These are phyloP conservation scores for Copidosoma aretas DNA, from an alignment of 2,888 invertebrate species.

Conservation along the genomic window DNA sequence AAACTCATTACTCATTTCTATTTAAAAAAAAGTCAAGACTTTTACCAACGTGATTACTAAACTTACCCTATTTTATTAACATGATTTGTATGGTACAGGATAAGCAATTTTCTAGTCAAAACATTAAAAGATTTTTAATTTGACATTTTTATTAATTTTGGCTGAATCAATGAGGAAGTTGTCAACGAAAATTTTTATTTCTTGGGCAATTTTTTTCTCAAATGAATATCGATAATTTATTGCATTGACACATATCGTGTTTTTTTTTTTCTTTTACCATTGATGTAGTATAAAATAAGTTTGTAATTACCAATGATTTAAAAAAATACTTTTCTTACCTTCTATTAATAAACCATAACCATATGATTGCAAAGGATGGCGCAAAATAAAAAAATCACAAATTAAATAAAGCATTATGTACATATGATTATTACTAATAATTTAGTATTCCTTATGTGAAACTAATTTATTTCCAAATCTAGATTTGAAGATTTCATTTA, in stretches of 20 bases:
- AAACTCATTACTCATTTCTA: conserved; percentile 16
- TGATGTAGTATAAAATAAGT: not conserved
- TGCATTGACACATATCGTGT: no score
- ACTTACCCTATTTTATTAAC: conserved; percentile 41
- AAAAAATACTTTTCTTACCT: conserved; percentile 1
- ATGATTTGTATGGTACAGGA: conserved; percentile 41
- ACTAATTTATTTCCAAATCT: not conserved
- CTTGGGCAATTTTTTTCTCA: not conserved
- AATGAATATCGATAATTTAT: no score
- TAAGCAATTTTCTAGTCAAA: conserved; percentile 40
- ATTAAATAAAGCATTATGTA: conserved; percentile 2
- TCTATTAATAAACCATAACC: not conserved
- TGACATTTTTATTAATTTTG: conserved; percentile 28
- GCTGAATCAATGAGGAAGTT: conserved; percentile 28
- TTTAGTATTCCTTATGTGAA: not conserved
- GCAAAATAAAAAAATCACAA: conserved; percentile 1
- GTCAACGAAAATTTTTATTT: conserved; percentile 4
- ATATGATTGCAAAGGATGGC: not conserved
- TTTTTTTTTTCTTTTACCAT: no score
- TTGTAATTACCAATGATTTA: conserved; percentile 2
- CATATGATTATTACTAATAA: not conserved
- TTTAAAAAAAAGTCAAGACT: conserved; percentile 26
- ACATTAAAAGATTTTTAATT: conserved; percentile 40
- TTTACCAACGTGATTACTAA: conserved; percentile 28
- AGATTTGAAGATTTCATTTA: not conserved